A percentile compares a stretch with the other conserved stretches of the same genome.
Evolutionary conservation across 2,797 vertebrate species (phyloP).

Genomic region (Cygnus olor): DNA sequence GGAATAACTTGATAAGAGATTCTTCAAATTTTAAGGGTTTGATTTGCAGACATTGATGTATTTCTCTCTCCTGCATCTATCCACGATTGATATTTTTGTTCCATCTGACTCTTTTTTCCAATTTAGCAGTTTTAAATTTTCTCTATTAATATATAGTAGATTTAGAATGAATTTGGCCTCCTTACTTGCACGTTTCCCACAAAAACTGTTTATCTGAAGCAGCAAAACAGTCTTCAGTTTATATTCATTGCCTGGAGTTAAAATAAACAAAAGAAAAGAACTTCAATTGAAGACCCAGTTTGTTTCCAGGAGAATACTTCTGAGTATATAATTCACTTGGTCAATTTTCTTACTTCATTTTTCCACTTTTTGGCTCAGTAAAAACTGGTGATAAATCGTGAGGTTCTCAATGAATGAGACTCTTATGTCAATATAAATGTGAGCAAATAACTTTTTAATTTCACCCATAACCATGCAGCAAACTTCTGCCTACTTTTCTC

Average conservation of each 20-base stretch:
- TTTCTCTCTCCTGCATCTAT: background rate
- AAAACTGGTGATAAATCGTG: background rate
- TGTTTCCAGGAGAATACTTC: background rate
- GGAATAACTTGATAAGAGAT: background rate
- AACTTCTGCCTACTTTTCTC: background rate
- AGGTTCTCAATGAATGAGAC: background rate
- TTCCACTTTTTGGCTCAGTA: background rate
- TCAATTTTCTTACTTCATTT: background rate
- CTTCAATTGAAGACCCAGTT: background rate
- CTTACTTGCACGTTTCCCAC: background rate
- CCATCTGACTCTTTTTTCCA: background rate
- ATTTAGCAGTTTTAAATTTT: background rate
- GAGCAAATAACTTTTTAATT: background rate
- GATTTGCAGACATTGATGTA: background rate
- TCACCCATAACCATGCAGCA: background rate
- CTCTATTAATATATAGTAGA: background rate
- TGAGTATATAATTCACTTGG: background rate
- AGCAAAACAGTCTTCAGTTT: background rate
- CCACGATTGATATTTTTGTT: background rate
- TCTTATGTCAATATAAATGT: background rate
- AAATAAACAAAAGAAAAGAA: background rate
- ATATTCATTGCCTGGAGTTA: background rate
- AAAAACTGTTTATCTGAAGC: background rate
- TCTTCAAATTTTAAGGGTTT: background rate
- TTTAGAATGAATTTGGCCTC: background rate